Percentiles rank a stretch among this genome's conserved stretches.
phyloP scores from a whole-genome alignment of 92 coral and sea anemone species.

The Actinernus sp. region DNA sequence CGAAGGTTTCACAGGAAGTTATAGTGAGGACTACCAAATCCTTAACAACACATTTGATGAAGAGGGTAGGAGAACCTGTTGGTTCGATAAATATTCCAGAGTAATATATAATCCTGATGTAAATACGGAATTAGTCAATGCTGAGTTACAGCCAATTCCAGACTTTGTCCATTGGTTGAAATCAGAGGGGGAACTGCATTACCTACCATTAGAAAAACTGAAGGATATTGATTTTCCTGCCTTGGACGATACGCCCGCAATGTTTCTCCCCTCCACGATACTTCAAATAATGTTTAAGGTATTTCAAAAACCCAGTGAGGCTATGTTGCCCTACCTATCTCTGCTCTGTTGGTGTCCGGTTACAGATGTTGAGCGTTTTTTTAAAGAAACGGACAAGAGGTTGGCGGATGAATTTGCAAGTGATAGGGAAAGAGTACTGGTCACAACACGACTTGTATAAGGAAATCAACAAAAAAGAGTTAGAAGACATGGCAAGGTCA shows the following conservation, averaged over 20 bases:
- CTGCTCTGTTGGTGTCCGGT: conserved; percentile 28
- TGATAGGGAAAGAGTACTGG: conserved; percentile 37
- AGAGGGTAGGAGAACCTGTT: conserved; percentile 8
- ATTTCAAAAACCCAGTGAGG: conserved; percentile 12
- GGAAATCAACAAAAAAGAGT: conserved; percentile 22
- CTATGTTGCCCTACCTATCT: conserved; percentile 6
- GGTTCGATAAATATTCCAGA: conserved; percentile 16
- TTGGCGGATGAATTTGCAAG: conserved; percentile 24
- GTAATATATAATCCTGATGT: conserved; percentile 5
- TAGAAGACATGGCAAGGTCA: conserved; percentile 14
- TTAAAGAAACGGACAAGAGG: conserved; percentile 16
- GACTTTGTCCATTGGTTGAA: conserved; percentile 11
- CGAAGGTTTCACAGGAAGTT: conserved; percentile 8
- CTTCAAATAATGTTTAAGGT: conserved; percentile 19
- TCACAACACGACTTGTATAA: conserved; percentile 32
- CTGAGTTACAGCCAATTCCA: conserved; percentile 14
- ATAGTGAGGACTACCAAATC: conserved; percentile 13
- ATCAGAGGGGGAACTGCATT: conserved; percentile 6
- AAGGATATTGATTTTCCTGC: neutral
- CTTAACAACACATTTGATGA: conserved; percentile 14
- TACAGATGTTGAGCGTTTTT: conserved; percentile 16
- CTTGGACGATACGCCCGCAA: conserved; percentile 25
- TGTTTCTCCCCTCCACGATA: conserved; percentile 22
- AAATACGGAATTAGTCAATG: neutral
- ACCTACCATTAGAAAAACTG: conserved; percentile 5